Evolutionary conservation across 2,888 invertebrate species (phyloP).

Genomic region (Melitaea athalia): DNA sequence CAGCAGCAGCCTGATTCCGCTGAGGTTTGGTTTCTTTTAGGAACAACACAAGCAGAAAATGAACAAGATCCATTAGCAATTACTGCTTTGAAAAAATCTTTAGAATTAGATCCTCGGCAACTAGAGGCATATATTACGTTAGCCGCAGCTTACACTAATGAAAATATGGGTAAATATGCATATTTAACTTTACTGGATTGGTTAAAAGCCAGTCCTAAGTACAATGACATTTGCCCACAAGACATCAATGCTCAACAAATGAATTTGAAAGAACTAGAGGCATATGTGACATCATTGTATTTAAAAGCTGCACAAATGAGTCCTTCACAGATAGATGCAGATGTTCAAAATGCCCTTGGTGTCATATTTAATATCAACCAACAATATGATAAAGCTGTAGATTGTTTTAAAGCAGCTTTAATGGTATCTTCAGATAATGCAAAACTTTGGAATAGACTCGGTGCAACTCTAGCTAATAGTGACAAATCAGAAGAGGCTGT

Average conservation of each 20-base stretch:
- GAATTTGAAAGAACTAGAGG: slow-evolving; percentile 74
- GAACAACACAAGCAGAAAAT: slow-evolving; percentile 98
- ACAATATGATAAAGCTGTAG: slow-evolving; percentile 97
- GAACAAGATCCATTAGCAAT: slow-evolving; percentile 98
- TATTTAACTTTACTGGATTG: slow-evolving; percentile 90
- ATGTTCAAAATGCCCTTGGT: slow-evolving; percentile 96
- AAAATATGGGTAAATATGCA: slow-evolving; percentile 95
- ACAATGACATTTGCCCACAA: slow-evolving; percentile 86
- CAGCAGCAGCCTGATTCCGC: slow-evolving; percentile 89
- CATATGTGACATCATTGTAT: slow-evolving; percentile 88
- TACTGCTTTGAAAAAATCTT: slow-evolving; percentile 92
- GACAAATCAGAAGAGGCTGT: slow-evolving; percentile 97
- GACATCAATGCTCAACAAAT: slow-evolving; percentile 71
- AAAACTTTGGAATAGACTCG: slow-evolving; percentile 97
- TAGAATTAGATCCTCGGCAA: slow-evolving; percentile 90
- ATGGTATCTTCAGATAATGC: slow-evolving; percentile 91
- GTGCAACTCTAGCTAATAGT: slow-evolving; percentile 98
- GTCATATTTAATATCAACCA: slow-evolving; percentile 97
- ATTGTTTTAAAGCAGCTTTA: slow-evolving; percentile 96
- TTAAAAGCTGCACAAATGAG: slow-evolving; percentile 90
- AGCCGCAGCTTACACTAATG: slow-evolving; percentile 97
- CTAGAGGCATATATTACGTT: slow-evolving; percentile 93
- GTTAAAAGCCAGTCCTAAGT: slow-evolving; percentile 91
- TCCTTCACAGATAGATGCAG: slow-evolving; percentile 90
- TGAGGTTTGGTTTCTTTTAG: slow-evolving; percentile 93